Evolutionary conservation across 2,888 invertebrate species (phyloP), one percentile per base, ranked within the genome.

Genomic region (Lycocerus yunnanus): DNA sequence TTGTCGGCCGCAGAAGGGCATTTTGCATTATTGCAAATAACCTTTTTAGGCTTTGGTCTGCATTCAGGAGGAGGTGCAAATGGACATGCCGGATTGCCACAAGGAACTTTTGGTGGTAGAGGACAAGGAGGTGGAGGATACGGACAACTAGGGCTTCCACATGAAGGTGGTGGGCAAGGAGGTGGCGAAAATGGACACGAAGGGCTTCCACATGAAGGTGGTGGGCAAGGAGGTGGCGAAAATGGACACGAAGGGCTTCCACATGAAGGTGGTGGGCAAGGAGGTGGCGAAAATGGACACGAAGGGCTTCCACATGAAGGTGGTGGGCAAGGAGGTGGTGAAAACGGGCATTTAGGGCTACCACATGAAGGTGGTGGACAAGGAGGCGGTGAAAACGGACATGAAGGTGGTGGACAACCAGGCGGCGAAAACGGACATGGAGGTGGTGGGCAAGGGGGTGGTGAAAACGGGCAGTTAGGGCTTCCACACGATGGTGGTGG

Each of bases 11-110:
- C 18, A 18, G 16, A 63, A n/a, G 61, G 15, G 8, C 61, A 63
- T 13, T 13, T 63, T 18, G 18, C 16, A 20, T 74, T 74, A 20
- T 20, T 58, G 18, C 76, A 76, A n/a, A 14, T 6, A 6, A 15
- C 5, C 6, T 15, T n/a, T 15, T 2, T 15, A 18, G 15, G 15
- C 6, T 20, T 15, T 6, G 43, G 43, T 13, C 67, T 43, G n/a
- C 43, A 43, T 43, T 59, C 21, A 21, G 43, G 16, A 20, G 27
- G 69, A 13, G 58, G 15, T 60, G 68, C 68, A 68, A 71, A 72
- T n/a, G 73, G 78, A 71, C 77, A 76, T 15, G 60, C 9, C 3
- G 76, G 74, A 60, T 74, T 74, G 18, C 58, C 65, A 16, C 76
- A 76, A 10, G 58, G 27, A 1, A 15, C 10, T 15, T 24, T n/a